Conservation (phyloP, 2,113 vertebrate species). For the Gopherus flavomarginatus region DNA sequence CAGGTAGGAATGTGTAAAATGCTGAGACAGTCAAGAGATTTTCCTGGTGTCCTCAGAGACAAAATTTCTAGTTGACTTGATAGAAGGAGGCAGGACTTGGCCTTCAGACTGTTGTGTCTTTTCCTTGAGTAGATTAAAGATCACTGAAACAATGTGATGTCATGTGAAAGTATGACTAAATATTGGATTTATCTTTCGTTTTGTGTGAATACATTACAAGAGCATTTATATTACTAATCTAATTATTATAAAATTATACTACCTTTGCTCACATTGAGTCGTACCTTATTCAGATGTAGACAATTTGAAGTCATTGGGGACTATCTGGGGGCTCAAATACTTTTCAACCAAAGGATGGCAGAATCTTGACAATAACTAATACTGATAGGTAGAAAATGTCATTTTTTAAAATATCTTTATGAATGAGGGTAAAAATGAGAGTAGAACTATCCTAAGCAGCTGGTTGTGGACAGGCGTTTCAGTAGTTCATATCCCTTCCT, state of each 20-base stretch:
- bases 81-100: accelerated
- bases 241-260: neutral
- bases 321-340: neutral
- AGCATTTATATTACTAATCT: neutral
- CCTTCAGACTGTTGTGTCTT: neutral
- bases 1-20: slow-evolving; percentile 80
- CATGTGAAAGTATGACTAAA: neutral
- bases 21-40: neutral
- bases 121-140: accelerated
- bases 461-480: neutral
- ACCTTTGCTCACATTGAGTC: neutral
- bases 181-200: neutral
- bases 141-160: neutral
- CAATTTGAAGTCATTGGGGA: neutral
- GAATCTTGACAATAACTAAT: neutral
- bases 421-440: neutral
- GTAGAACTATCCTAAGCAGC: neutral
- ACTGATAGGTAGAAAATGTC: neutral
- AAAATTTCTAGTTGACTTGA: accelerated
- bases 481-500: neutral
- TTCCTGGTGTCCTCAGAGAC: accelerated
- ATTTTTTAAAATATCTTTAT: neutral
- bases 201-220: neutral
- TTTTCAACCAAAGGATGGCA: neutral
- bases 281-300: neutral